Conservation (phyloP, 2,888 invertebrate species). For the Epistrophe eligans region DNA sequence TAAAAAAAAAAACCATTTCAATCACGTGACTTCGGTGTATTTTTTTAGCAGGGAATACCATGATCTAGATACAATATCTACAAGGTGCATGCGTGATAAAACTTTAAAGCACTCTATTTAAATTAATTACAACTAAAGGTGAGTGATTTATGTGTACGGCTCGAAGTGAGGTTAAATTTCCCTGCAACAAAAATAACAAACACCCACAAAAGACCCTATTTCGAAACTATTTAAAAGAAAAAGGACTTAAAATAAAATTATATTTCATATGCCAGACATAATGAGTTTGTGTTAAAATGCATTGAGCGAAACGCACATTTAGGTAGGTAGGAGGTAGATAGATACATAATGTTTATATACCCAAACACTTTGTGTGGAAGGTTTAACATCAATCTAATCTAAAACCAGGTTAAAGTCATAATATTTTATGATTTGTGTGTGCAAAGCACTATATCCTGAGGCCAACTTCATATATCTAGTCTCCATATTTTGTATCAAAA, state of each 20-base stretch:
- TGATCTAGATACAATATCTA: conserved; percentile 43
- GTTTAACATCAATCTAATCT: conserved; percentile 27
- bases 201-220: conserved; percentile 5
- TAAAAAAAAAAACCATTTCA: background rate
- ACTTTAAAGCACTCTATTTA: conserved; percentile 33
- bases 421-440: background rate
- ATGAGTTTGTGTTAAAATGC: background rate
- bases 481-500: background rate
- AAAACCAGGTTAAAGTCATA: conserved; percentile 62
- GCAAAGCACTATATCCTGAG: conserved; percentile 17
- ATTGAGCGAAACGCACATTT: conserved; percentile 1
- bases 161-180: conserved; percentile 1
- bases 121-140: conserved; percentile 56
- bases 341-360: background rate
- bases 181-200: conserved; percentile 9
- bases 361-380: background rate
- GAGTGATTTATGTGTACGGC: conserved; percentile 10
- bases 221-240: background rate
- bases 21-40: background rate
- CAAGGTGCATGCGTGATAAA: conserved; percentile 59
- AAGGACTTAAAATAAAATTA: background rate
- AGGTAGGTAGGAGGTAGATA: background rate
- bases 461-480: background rate
- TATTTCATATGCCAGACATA: background rate
- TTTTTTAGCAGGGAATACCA: conserved; percentile 4